Conservation (phyloP, 35 echinoderm and acorn worm species). For the Lytechinus variegatus region DNA sequence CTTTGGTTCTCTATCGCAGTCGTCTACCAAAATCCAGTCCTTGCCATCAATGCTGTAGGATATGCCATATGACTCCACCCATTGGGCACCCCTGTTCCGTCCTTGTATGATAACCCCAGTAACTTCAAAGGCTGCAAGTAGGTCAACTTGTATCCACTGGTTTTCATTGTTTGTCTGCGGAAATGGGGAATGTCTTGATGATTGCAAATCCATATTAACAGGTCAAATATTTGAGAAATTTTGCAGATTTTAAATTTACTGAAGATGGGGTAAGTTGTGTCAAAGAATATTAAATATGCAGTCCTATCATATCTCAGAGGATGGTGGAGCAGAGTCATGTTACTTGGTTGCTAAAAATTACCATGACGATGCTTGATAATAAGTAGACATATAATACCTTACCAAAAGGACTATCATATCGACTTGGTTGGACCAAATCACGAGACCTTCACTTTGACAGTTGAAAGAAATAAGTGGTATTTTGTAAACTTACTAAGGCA, state of each 20-base stretch:
- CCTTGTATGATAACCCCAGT: slow-evolving; percentile 47
- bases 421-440: no score
- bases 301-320: no score
- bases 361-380: no score
- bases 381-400: no score
- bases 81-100: not conserved
- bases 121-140: not conserved
- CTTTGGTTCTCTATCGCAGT: not conserved
- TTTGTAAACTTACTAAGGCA: not conserved
- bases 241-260: no score
- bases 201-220: not conserved
- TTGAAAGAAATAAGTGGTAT: not conserved
- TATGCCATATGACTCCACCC: slow-evolving; percentile 15
- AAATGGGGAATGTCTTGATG: not conserved
- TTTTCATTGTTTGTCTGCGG: slow-evolving; percentile 29
- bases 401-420: no score
- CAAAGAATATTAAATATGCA: no score
- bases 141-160: slow-evolving; percentile 56
- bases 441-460: no score
- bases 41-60: slow-evolving; percentile 48
- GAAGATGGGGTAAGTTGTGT: no score
- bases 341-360: no score
- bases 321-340: no score
- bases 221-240: not conserved
- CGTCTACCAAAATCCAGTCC: slow-evolving; percentile 10